Evolutionary conservation across 2,797 vertebrate species (phyloP), one percentile per base, ranked within the genome.

Genomic region (Lacerta bilineata): DNA sequence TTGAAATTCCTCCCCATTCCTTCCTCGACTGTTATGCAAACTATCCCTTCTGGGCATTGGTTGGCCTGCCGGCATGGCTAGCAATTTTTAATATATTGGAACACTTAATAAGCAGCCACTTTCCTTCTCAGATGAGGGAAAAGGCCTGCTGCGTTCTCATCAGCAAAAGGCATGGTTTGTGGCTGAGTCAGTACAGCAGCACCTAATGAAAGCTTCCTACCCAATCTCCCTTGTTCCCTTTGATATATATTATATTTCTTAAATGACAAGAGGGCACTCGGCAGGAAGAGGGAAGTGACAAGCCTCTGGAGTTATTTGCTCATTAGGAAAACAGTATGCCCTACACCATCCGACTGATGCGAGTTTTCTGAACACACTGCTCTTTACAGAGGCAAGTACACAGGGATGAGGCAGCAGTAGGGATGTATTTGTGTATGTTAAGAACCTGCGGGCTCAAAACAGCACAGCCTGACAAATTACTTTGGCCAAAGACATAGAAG

Each of bases 1-100:
- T 7, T 64, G 20, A 18, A 64, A 64, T 64, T 64, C 20, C 20
- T 64, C 61, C 7, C 20, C 61, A 18, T 64, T 4, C 18, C 78
- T 11, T 69, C 27, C 50, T 50, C 13, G 50, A 46, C 46, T 5
- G 46, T 86, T 87, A 43, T 75, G 77, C 94, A 90, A 91, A 93
- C 92, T 90, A 91, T 85, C 90, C 39, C 88, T 93, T 64, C 91
- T 90, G 91, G 91, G 89, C 75, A 87, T 91, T 93, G 20, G 41
- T 88, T 8, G 1, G 59, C 75, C 41, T 41, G 36, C 77, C 50
- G 80, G 5, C 80, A 81, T 86, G 76, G 88, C 36, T 55, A 36
- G 89, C 85, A 75, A 0, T 86, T 92, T 87, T 90, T 39, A 2
- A 27, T 36, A 0, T 0, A 68, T 84, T 59, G 68, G 59, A 84